phyloP scores from a whole-genome alignment of 2,113 vertebrate species.

The Leucopternis melanops region DNA sequence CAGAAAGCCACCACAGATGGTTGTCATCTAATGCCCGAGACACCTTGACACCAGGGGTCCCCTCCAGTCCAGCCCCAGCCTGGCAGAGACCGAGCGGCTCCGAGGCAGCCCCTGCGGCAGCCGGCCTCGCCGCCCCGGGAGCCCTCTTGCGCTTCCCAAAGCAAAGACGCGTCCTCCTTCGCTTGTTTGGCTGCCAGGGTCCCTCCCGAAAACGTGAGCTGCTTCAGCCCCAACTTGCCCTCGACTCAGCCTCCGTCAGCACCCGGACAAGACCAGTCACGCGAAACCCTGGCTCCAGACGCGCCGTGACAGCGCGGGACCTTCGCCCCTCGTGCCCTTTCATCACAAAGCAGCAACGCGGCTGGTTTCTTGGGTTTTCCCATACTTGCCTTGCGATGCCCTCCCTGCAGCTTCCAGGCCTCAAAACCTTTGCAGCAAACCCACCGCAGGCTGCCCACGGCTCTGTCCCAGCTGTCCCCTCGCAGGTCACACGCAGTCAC shows the following conservation, averaged over 20 bases:
- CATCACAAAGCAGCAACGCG: accelerated
- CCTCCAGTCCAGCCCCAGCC: neutral
- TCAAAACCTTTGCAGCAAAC: neutral
- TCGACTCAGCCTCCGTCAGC: neutral
- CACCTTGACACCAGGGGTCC: too few relatives aligned
- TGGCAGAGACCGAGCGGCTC: neutral
- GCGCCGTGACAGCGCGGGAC: neutral
- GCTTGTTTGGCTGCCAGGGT: neutral
- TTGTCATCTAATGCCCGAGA: neutral
- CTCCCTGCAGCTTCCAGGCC: neutral
- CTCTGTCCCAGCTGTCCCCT: neutral
- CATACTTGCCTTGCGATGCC: accelerated
- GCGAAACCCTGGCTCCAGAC: neutral
- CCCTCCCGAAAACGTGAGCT: neutral
- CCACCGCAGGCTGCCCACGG: neutral
- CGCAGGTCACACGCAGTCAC: slow-evolving; percentile 7
- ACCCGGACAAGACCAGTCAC: neutral
- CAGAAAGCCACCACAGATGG: neutral
- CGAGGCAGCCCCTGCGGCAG: neutral
- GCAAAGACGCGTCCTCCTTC: neutral
- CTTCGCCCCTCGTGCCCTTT: accelerated
- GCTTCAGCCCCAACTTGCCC: neutral
- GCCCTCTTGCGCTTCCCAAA: neutral
- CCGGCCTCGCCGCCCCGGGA: accelerated
- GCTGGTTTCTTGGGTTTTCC: neutral